Evolutionary conservation across 2,888 invertebrate genomes (phyloP), one percentile per base, ranked within the genome.

Genomic region (Athalia cordata): DNA sequence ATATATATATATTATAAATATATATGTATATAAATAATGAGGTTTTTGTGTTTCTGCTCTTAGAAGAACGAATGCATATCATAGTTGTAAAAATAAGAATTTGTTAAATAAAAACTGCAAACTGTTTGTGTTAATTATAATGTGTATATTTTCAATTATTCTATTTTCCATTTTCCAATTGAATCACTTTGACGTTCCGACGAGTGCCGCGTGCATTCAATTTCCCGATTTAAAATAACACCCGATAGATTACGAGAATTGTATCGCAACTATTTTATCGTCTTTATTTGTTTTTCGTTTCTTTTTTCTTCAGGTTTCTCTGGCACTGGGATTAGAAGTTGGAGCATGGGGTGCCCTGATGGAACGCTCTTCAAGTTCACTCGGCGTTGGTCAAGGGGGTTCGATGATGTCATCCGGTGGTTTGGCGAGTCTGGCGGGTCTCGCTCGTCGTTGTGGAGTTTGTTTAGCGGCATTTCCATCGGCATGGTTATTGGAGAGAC

Each of bases 401-500:
- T 91, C 79, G 13, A 80, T 87, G 74, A 80, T 87, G 47, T 77
- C 84, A 13, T 81, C 80, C 66, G 86, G 86, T 3, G 86, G 81
- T 62, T 87, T 88, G 79, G 87, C 88, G 49, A 87, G 90, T 45
- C 83, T 90, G 64, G 89, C 90, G 5, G 86, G 89, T 3, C 80
- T 90, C 78, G 87, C 88, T 2, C 88, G 94, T 70, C 93, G 95
- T 62, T 97, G 97, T 88, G 94, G 95, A 74, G 95, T 96, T 11
- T 97, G 97, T 89, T 94, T 96, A 85, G 96, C 96, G 50, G 95
- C 95, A 47, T 97, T 97, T 88, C 97, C 97, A 43, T 96, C 96
- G 64, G 93, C 95, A n/a, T 96, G 96, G 96, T 92, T 96, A 55
- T 91, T 97, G 75, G 96, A 97, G 88, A 95, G 96, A 83, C 96